Evolutionary conservation across 1,140 invertebrate species (phyloP), one percentile per base, ranked within the genome.

Genomic region (Drosophila sulfurigaster): DNA sequence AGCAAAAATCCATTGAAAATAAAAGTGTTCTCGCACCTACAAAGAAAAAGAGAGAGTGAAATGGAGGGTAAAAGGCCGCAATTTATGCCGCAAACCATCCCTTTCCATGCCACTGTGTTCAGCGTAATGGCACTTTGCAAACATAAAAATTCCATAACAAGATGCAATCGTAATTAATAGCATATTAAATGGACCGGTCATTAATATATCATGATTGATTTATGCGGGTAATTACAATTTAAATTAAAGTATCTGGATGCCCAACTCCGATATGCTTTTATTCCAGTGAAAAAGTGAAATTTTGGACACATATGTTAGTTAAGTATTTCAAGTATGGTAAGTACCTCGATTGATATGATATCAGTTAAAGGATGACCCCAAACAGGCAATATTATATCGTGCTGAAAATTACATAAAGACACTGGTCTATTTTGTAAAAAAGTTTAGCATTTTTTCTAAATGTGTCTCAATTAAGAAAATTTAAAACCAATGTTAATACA

Each of bases 91-190:
- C 32, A 20, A 13, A 13, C 11, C 15, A 1, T n/a, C n/a, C 3
- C 46, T 10, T 1, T 16, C 16, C 46, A 49, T 20, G 16, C 16
- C 8, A 25, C 41, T 16, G 57, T 52, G 45, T 30, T 63, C 59
- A 28, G 56, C 16, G 62, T 79, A 76, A 87, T 86, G 75, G 68
- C 75, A 32, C 41, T 70, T 71, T 63, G 79, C 74, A 79, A 82
- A 65, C 60, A 73, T 70, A 65, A 74, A 85, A 75, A 76, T 75
- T 63, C 66, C 66, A 52, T 59, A 59, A 58, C 64, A 87, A 82
- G 75, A 82, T 82, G 82, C 64, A 87, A 82, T 72, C 68, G 79
- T 87, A 86, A 86, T 86, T 86, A 86, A 87, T 86, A 76, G 82
- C 76, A 68, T 81, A 76, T 79, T 87, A 82, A 87, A 88, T 82